Evolutionary conservation across 2,797 vertebrate genomes (phyloP).

Genomic region (Peromyscus eremicus): DNA sequence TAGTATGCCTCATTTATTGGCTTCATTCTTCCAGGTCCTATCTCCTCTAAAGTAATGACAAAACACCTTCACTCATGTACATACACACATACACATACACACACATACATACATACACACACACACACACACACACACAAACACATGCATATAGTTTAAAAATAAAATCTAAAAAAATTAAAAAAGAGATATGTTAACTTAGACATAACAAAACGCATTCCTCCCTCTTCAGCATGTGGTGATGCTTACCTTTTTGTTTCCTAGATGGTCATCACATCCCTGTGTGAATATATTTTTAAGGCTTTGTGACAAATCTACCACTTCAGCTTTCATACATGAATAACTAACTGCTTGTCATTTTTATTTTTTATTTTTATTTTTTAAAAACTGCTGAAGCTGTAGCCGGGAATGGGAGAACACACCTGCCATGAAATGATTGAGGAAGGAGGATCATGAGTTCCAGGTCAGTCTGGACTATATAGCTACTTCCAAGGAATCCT

Average conservation of each 20-base stretch:
- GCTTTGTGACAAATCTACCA: neutral
- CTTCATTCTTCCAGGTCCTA: neutral
- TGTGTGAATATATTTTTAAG: neutral
- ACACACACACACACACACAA: neutral
- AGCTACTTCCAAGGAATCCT: neutral
- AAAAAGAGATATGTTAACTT: neutral
- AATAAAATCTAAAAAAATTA: neutral
- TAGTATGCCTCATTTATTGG: neutral
- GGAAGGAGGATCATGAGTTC: neutral
- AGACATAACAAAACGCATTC: neutral
- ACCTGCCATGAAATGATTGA: neutral
- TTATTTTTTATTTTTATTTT: neutral
- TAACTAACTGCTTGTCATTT: neutral
- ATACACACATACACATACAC: neutral
- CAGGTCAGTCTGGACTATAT: neutral
- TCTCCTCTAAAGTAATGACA: neutral
- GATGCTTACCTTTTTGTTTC: neutral
- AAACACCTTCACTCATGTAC: neutral
- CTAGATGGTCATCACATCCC: neutral
- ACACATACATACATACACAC: neutral
- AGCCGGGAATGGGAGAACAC: neutral
- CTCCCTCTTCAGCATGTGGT: neutral
- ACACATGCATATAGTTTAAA: neutral
- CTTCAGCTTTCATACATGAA: conserved; percentile 17
- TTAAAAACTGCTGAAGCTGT: neutral